Evolutionary conservation across 1,140 invertebrate genomes (phyloP).

Genomic region (Philopotamus ludificatus): DNA sequence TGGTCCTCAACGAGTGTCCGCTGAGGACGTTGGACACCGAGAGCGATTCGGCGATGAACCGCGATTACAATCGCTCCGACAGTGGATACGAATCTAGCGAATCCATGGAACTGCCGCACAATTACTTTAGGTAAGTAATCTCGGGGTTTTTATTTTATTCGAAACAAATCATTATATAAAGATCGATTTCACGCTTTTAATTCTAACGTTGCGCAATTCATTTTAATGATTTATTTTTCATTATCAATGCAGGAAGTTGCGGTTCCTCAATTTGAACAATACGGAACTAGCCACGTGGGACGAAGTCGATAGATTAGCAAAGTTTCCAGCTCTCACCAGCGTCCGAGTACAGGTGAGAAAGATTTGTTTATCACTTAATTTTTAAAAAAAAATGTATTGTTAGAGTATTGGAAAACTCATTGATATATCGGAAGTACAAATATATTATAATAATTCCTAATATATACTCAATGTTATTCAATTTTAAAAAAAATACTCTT

Average conservation of each 20-base stretch:
- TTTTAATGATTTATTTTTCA: neutral
- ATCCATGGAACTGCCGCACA: slow-evolving; percentile 48
- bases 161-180: no score
- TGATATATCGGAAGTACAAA: neutral
- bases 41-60: slow-evolving; percentile 48
- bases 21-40: slow-evolving; percentile 61
- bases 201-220: neutral
- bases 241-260: slow-evolving; percentile 57
- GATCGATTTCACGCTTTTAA: neutral
- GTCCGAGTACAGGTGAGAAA: slow-evolving; percentile 73
- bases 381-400: neutral
- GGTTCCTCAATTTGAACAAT: slow-evolving; percentile 82
- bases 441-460: neutral
- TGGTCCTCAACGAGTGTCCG: slow-evolving; percentile 85
- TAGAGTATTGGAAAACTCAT: no score
- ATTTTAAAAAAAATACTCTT: neutral
- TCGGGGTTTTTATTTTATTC: no score
- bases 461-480: neutral
- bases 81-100: slow-evolving; percentile 51
- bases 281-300: slow-evolving; percentile 81
- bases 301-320: slow-evolving; percentile 79
- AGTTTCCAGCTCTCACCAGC: slow-evolving; percentile 79
- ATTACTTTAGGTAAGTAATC: slow-evolving; percentile 40
- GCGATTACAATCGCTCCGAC: slow-evolving; percentile 53
- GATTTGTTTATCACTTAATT: neutral